A percentile compares a stretch with the other conserved stretches of the same genome.
phyloP scores from a whole-genome alignment of 23 tunicate genomes.

The Trididemnum nubilum region DNA sequence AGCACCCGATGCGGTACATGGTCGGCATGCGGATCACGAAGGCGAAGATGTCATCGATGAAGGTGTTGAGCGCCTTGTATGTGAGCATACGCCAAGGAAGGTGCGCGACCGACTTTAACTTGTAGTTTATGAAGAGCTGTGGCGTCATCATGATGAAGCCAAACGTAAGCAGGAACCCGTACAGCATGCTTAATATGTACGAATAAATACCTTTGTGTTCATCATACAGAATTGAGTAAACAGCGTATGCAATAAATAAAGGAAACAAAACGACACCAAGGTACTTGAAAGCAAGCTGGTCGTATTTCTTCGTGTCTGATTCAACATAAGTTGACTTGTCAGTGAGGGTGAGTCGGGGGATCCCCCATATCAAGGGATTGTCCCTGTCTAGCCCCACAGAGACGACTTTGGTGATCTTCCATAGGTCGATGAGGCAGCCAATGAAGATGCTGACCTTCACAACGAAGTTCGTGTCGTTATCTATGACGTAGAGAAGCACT shows the following conservation, averaged over 20 bases:
- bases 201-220: constrained; percentile 95
- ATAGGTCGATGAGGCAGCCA: constrained; percentile 89
- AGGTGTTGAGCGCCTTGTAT: constrained; percentile 97
- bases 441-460: constrained; percentile 77
- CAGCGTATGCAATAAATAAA: constrained; percentile 62
- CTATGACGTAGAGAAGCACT: constrained; percentile 83
- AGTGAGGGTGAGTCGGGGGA: constrained; percentile 69
- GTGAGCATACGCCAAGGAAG: constrained; percentile 99
- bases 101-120: constrained; percentile 96
- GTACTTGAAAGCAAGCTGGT: constrained; percentile 95
- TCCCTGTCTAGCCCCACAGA: constrained; percentile 57
- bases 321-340: constrained; percentile 91
- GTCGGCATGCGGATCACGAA: constrained; percentile 98
- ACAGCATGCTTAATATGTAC: constrained; percentile 71
- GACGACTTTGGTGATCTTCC: constrained; percentile 97
- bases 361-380: constrained; percentile 37
- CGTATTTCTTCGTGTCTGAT: constrained; percentile 89
- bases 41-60: constrained; percentile 97
- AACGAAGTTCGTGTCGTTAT: constrained; percentile 94
- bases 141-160: constrained; percentile 99
- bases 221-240: constrained; percentile 80
- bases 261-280: constrained; percentile 84
- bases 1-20: constrained; percentile 91
- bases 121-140: constrained; percentile 95
- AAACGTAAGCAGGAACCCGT: constrained; percentile 89